phyloP scores from a whole-genome alignment of 2,888 invertebrate species.

The Calameuta pallipes region DNA sequence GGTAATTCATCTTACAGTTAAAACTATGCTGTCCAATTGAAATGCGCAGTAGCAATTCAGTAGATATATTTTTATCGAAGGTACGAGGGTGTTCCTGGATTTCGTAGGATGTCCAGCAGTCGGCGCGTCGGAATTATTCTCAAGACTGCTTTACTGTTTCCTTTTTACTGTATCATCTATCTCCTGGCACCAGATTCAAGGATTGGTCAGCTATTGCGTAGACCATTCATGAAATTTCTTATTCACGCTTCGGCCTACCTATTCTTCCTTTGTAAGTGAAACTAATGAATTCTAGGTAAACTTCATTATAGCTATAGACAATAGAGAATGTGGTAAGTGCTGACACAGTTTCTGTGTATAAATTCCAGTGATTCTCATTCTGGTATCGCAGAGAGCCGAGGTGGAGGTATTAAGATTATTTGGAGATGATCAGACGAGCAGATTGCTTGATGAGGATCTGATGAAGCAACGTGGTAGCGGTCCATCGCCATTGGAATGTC shows the following conservation, averaged over 20 bases:
- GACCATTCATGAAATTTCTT: constrained; percentile 97
- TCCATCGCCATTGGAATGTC: constrained; percentile 85
- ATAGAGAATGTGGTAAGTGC: background rate
- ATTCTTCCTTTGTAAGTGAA: constrained; percentile 88
- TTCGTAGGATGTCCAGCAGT: constrained; percentile 82
- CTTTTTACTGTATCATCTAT: constrained; percentile 87
- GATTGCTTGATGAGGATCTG: constrained; percentile 73
- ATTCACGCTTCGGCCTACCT: constrained; percentile 94
- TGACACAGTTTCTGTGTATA: background rate
- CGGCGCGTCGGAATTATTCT: constrained; percentile 80
- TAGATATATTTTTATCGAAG: constrained; percentile 27
- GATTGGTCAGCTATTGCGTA: constrained; percentile 85
- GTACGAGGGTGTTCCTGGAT: constrained; percentile 94
- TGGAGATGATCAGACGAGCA: constrained; percentile 77
- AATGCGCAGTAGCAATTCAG: background rate
- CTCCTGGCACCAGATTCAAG: constrained; percentile 85
- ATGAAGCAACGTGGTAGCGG: constrained; percentile 84
- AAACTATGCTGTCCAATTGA: background rate
- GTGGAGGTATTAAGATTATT: constrained; percentile 79
- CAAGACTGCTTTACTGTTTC: constrained; percentile 85
- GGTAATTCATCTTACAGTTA: constrained; percentile 66
- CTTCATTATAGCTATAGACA: background rate
- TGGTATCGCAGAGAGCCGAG: constrained; percentile 92
- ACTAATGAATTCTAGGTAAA: background rate
- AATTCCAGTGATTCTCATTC: constrained; percentile 84